Evolutionary conservation across 2,888 invertebrate species (phyloP), one percentile per base, ranked within the genome.

Genomic region (Mythimna vitellina): DNA sequence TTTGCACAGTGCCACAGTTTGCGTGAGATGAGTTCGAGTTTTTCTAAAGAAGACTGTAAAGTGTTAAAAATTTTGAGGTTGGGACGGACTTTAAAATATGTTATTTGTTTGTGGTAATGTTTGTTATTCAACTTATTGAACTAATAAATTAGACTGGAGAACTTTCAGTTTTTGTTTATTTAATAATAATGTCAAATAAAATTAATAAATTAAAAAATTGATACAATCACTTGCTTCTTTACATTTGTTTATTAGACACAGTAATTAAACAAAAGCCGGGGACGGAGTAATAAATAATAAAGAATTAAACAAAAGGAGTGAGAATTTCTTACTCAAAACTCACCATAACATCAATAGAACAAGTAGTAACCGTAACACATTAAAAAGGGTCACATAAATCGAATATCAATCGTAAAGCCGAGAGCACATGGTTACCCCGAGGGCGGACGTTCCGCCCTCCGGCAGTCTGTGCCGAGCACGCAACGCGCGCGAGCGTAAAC

Each of bases 371-470:
- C 22, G 46, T 46, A 54, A 74, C 38, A 78, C 65, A 80, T 73
- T 71, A 71, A 83, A 81, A 86, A 84, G 86, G 83, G 88, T 88
- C 82, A 80, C 79, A 79, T 57, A 80, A 76, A 86, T 87, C 84
- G 80, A 88, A 83, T 85, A 80, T 81, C 80, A 86, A 78, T 89
- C 74, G 86, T 86, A 85, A 89, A 84, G 89, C 78, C 88, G 87
- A 82, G 83, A 88, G 84, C 90, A 89, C 90, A 89, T 87, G 87
- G 86, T 90, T 83, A 88, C 90, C 93, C 95, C 89, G 89, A 92
- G 95, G 95, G 95, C 93, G 92, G 91, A 86, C 80, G 86, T 87
- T 88, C 93, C 94, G 94, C 95, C 95, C 95, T 93, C 90, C 93
- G 95, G 96, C 95, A 95, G 96, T 95, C 91, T 82, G 89, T 86